Conservation (phyloP, 2,113 vertebrate species). For the Pica pica region DNA sequence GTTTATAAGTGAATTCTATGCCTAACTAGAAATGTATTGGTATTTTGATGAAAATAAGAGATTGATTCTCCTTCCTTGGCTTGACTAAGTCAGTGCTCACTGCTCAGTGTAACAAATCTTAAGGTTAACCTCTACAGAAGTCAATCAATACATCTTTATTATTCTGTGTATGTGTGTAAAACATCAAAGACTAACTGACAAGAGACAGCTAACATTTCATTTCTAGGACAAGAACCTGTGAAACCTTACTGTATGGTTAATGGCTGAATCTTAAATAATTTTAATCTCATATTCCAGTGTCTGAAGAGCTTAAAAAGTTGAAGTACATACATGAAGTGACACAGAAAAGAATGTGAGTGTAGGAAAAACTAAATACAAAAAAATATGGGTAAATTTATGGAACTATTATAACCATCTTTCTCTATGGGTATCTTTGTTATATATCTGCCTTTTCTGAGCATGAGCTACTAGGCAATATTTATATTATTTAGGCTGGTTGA, state of each 20-base stretch:
- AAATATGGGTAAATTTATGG: not conserved
- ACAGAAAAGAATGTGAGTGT: not conserved
- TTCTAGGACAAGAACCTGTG: not conserved
- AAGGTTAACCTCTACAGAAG: constrained; percentile 58
- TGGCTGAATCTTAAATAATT: constrained; percentile 4
- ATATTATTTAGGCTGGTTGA: not conserved
- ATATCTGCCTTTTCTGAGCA: not conserved
- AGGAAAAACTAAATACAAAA: not conserved
- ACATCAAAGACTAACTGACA: constrained; percentile 48
- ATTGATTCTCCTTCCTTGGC: constrained; percentile 7
- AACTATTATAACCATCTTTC: not conserved
- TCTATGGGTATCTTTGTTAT: not conserved
- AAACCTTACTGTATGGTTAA: not conserved
- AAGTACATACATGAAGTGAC: not conserved
- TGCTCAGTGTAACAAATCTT: constrained; percentile 52
- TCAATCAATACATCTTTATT: constrained; percentile 58
- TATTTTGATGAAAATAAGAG: constrained; percentile 12
- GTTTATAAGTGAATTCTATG: not conserved
- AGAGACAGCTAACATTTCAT: constrained; percentile 46
- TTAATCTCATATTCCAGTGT: not conserved
- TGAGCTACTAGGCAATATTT: not conserved
- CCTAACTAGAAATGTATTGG: not conserved
- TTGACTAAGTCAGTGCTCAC: not conserved
- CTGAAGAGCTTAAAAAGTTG: not conserved
- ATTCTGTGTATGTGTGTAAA: constrained; percentile 46